phyloP scores from a whole-genome alignment of 2,113 vertebrate genomes.

The Sciurus niger region DNA sequence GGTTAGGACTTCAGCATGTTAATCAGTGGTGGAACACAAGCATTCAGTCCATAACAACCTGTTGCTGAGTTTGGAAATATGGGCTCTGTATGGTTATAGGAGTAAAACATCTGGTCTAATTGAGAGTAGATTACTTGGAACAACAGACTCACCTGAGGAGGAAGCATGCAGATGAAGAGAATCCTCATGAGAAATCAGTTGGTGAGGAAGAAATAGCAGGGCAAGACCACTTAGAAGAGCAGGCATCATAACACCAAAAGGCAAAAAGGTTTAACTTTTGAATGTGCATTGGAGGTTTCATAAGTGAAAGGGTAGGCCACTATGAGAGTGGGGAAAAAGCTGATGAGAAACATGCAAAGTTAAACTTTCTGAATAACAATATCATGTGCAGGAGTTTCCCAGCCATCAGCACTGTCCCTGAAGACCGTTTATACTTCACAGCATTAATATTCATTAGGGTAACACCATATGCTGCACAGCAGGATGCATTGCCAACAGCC shows the following conservation, averaged over 20 bases:
- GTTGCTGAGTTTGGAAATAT: slow-evolving; percentile 34
- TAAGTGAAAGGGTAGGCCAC: slow-evolving; percentile 69
- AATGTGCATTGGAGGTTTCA: slow-evolving; percentile 61
- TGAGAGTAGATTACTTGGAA: slow-evolving; percentile 37
- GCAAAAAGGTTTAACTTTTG: slow-evolving; percentile 57
- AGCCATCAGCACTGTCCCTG: slow-evolving; percentile 86
- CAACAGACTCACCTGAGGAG: slow-evolving; percentile 59
- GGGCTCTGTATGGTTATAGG: not conserved
- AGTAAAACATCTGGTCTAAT: slow-evolving; percentile 46
- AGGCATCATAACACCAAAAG: not conserved
- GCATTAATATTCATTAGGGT: slow-evolving; percentile 92
- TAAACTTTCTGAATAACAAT: slow-evolving; percentile 85
- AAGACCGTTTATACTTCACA: slow-evolving; percentile 88
- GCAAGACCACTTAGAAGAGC: not conserved
- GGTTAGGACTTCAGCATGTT: not conserved
- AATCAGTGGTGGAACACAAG: not conserved
- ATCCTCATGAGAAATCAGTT: slow-evolving; percentile 50
- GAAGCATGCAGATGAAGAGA: slow-evolving; percentile 21
- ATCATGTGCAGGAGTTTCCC: slow-evolving; percentile 88
- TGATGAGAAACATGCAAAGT: slow-evolving; percentile 85
- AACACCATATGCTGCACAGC: slow-evolving; percentile 91
- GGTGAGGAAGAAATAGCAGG: not conserved
- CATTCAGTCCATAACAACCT: not conserved
- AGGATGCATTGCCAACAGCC: slow-evolving; percentile 88
- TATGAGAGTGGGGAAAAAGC: slow-evolving; percentile 48